Conservation (phyloP, 1,140 invertebrate genomes). For the Plodia interpunctella region DNA sequence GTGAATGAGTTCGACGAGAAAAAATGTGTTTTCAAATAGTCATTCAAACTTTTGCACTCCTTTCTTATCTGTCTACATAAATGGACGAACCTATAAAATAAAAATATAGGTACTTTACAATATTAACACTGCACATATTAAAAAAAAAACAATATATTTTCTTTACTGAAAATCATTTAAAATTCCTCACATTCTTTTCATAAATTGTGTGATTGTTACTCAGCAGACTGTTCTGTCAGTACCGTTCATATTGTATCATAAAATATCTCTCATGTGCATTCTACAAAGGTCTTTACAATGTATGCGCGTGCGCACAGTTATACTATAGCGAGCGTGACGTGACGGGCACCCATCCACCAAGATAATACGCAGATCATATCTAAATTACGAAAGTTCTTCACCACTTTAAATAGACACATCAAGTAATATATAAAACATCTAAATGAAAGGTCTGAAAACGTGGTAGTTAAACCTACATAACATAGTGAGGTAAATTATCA, state of each 20-base stretch:
- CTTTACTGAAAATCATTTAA: not conserved
- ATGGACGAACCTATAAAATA: no score
- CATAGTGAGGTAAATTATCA: slow-evolving; percentile 12
- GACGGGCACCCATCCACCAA: slow-evolving; percentile 27
- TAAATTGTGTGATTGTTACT: not conserved
- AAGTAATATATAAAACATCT: not conserved
- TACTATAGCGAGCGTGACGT: slow-evolving; percentile 18
- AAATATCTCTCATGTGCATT: not conserved
- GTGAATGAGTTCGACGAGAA: not conserved
- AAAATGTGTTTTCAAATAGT: not conserved
- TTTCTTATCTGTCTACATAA: no score
- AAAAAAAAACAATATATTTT: not conserved
- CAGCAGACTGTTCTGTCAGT: not conserved
- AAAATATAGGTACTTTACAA: no score
- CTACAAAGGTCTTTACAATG: not conserved
- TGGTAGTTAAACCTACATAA: not conserved
- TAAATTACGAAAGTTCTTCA: slow-evolving; percentile 27
- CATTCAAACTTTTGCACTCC: no score
- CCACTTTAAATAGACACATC: slow-evolving; percentile 1
- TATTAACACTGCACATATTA: no score
- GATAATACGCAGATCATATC: slow-evolving; percentile 29
- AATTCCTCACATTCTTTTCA: not conserved
- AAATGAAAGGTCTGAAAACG: not conserved
- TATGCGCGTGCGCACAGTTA: not conserved
- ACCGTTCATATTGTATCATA: not conserved